phyloP scores from a whole-genome alignment of 53 echinoderm and acorn worm genomes.

The Echinometra lucunter region DNA sequence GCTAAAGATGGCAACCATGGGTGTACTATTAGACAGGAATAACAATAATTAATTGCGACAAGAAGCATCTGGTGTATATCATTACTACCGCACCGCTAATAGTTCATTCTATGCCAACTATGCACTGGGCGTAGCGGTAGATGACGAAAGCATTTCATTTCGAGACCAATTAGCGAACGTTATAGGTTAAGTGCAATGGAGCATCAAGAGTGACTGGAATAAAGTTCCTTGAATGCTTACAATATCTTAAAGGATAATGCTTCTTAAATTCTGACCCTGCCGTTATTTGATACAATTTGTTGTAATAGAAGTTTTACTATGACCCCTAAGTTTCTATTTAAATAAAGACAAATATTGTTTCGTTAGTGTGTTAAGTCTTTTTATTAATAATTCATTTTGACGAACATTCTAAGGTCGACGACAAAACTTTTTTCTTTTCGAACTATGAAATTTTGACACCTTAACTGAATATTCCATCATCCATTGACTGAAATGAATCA shows the following conservation, averaged over 20 bases:
- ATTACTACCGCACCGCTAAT: background rate
- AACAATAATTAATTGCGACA: constrained; percentile 56
- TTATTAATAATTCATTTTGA: too few species aligned
- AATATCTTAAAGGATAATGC: background rate
- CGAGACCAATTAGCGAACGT: background rate
- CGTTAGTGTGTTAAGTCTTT: too few species aligned
- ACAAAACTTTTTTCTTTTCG: too few species aligned
- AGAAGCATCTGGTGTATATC: constrained; percentile 36
- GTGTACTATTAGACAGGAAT: constrained; percentile 47
- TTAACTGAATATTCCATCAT: too few species aligned
- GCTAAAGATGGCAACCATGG: constrained; percentile 44
- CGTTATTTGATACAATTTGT: background rate
- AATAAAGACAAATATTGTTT: background rate
- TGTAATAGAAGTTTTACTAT: background rate
- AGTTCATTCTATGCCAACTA: constrained; percentile 42
- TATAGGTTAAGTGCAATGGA: constrained; percentile 14
- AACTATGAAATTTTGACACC: too few species aligned
- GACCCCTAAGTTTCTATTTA: background rate
- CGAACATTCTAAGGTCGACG: too few species aligned
- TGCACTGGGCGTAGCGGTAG: constrained; percentile 17
- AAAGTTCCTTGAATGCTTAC: background rate
- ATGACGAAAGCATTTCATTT: constrained; percentile 49
- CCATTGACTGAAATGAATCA: too few species aligned
- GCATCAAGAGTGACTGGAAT: background rate
- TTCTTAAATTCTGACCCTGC: background rate